These are phyloP conservation scores for Ctena decussata DNA, from an alignment of 2,888 invertebrate genomes.

Conservation along the genomic window DNA sequence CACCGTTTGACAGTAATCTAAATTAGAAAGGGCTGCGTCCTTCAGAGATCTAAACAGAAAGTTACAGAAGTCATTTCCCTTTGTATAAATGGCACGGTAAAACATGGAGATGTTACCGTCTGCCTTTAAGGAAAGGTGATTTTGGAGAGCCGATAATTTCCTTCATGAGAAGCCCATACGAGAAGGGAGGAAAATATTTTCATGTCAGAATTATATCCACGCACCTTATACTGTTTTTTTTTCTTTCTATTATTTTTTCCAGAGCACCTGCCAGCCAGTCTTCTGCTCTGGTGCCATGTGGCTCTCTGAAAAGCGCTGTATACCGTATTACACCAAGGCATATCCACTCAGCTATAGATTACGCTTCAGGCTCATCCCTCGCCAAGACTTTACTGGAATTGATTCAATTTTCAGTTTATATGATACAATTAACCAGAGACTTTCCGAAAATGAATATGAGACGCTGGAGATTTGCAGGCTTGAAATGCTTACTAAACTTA, in stretches of 20 bases:
- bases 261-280: not conserved
- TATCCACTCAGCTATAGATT: not conserved
- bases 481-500: not conserved
- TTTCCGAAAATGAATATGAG: not conserved
- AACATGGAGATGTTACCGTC: too few relatives aligned
- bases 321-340: not conserved
- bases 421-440: not conserved
- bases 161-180: too few relatives aligned
- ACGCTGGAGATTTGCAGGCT: not conserved
- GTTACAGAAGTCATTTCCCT: too few relatives aligned
- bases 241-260: not conserved
- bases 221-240: too few relatives aligned
- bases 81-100: too few relatives aligned
- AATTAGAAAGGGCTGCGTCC: too few relatives aligned
- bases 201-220: too few relatives aligned
- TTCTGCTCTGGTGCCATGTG: not conserved
- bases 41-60: too few relatives aligned
- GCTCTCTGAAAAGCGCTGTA: not conserved
- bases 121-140: too few relatives aligned
- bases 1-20: too few relatives aligned
- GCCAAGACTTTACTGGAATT: not conserved
- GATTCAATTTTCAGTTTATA: not conserved
- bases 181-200: too few relatives aligned
- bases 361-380: not conserved
- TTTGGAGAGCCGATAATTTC: too few relatives aligned